These are phyloP conservation scores for Pterostichus madidus DNA, from an alignment of 2,888 invertebrate species.

Conservation along the genomic window DNA sequence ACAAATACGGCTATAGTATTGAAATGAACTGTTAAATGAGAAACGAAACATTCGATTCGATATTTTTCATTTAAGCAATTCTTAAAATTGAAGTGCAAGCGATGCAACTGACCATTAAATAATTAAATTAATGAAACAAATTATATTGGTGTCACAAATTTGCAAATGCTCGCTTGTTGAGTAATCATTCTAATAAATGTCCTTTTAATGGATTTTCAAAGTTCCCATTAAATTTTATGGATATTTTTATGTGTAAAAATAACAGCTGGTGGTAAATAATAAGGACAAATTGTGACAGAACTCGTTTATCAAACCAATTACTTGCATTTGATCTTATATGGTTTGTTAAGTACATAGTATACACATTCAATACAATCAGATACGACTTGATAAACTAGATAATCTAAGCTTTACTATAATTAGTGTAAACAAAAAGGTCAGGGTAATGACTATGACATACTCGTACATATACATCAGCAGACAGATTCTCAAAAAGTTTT, in stretches of 20 bases:
- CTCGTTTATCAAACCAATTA: constrained; percentile 17
- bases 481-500: too few relatives aligned
- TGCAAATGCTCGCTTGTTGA: not conserved
- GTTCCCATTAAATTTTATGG: not conserved
- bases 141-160: too few relatives aligned
- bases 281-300: constrained; percentile 3
- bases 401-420: constrained; percentile 24
- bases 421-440: constrained; percentile 27
- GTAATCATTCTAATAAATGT: constrained; percentile 4
- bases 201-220: not conserved
- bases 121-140: too few relatives aligned
- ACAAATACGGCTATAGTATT: too few relatives aligned
- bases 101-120: too few relatives aligned
- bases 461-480: too few relatives aligned
- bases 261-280: not conserved
- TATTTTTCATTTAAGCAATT: too few relatives aligned
- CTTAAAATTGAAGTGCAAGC: too few relatives aligned
- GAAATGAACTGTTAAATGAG: too few relatives aligned
- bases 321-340: constrained; percentile 13
- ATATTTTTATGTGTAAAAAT: constrained; percentile 4
- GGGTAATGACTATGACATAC: not conserved
- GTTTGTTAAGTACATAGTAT: not conserved
- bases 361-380: constrained; percentile 6
- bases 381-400: constrained; percentile 36
- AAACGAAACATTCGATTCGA: too few relatives aligned